Evolutionary conservation across 2,888 invertebrate species (phyloP).

Genomic region (Epistrophe grossulariae): DNA sequence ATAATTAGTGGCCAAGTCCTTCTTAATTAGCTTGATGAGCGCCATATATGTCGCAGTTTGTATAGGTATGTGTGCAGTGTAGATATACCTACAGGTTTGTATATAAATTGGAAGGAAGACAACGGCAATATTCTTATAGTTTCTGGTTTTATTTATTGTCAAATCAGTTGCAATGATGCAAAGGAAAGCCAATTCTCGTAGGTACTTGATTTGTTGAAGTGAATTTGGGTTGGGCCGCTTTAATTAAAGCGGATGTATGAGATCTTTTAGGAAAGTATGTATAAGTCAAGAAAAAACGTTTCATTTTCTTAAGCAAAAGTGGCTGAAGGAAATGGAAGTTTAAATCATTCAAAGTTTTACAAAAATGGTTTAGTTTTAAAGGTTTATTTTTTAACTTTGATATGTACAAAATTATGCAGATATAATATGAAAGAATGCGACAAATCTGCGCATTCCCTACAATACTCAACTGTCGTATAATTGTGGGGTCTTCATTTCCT

Average conservation of each 20-base stretch:
- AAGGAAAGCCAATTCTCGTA: conserved; percentile 28
- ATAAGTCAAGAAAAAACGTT: neutral
- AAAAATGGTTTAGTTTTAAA: too few relatives aligned
- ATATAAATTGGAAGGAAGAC: conserved; percentile 21
- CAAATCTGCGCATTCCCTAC: too few relatives aligned
- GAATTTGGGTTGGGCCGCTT: conserved; percentile 56
- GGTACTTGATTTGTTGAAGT: conserved; percentile 48
- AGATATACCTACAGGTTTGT: too few relatives aligned
- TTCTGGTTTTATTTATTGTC: conserved; percentile 47
- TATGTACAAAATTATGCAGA: too few relatives aligned
- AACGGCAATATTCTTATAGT: conserved; percentile 30
- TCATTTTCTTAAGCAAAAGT: neutral
- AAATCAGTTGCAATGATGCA: conserved; percentile 53
- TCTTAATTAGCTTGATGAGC: conserved; percentile 76
- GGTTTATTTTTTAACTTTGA: too few relatives aligned
- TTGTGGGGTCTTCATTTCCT: too few relatives aligned
- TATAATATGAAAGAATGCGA: too few relatives aligned
- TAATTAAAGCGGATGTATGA: conserved; percentile 35
- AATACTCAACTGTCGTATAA: too few relatives aligned
- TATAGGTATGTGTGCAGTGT: neutral
- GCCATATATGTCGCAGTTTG: conserved; percentile 68
- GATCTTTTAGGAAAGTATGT: conserved; percentile 19
- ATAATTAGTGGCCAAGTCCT: conserved; percentile 76
- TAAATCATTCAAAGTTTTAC: too few relatives aligned
- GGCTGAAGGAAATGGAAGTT: neutral